Conservation (phyloP, 2,797 vertebrate genomes). For the Falco berigora region DNA sequence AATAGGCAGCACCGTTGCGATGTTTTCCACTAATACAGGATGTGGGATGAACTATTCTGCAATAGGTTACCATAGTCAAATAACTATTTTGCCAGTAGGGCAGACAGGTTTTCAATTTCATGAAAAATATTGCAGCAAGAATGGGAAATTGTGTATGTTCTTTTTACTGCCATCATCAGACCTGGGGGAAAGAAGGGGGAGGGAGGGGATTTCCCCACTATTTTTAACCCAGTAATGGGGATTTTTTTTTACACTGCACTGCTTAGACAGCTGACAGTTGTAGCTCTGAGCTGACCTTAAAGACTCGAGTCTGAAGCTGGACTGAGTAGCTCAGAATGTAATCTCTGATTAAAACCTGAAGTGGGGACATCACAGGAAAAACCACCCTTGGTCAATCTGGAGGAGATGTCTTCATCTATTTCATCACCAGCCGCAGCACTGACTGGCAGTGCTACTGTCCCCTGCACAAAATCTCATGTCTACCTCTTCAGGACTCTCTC, state of each 20-base stretch:
- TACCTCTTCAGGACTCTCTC: not conserved
- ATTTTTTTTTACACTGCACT: conserved; percentile 3
- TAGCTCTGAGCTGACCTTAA: not conserved
- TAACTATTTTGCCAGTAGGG: conserved; percentile 24
- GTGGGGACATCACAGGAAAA: not conserved
- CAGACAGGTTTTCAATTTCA: conserved; percentile 55
- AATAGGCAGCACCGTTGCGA: conserved; percentile 3
- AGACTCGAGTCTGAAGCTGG: not conserved
- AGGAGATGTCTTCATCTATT: not conserved
- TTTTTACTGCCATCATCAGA: conserved; percentile 22
- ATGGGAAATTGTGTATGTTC: conserved; percentile 15
- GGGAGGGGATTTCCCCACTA: conserved; percentile 36
- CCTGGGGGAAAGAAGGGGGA: not conserved
- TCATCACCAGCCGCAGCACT: not conserved
- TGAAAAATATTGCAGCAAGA: conserved; percentile 44
- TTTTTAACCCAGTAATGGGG: not conserved
- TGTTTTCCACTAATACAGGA: conserved; percentile 62
- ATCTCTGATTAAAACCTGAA: not conserved
- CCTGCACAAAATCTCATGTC: not conserved
- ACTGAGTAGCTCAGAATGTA: not conserved
- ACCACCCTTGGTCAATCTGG: not conserved
- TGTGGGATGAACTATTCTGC: conserved; percentile 53
- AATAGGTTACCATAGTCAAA: conserved; percentile 26
- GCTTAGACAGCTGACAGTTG: not conserved
- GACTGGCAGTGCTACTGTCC: not conserved